phyloP scores from a whole-genome alignment of 1,140 invertebrate species.

The Heliconius congener region DNA sequence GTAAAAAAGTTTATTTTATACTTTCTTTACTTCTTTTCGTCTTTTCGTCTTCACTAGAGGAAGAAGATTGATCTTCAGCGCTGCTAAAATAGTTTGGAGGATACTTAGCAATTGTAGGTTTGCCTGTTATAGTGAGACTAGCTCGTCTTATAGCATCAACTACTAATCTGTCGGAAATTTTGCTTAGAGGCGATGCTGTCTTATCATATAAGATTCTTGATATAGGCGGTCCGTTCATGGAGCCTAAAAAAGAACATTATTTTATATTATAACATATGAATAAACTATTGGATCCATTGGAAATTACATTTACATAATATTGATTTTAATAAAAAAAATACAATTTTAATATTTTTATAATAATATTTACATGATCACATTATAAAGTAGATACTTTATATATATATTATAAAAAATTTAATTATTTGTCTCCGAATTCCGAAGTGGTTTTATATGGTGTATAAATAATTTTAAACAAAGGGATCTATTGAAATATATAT shows the following conservation, averaged over 20 bases:
- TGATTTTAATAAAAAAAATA: too few relatives aligned
- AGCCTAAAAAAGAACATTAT: constrained; percentile 52
- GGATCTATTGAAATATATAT: not conserved
- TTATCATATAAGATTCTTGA: constrained; percentile 41
- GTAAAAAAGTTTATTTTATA: not conserved
- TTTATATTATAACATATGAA: not conserved
- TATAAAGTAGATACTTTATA: too few relatives aligned
- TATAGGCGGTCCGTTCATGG: constrained; percentile 46
- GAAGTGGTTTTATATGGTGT: not conserved
- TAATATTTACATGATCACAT: not conserved
- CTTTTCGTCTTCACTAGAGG: constrained; percentile 66
- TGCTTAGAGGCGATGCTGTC: constrained; percentile 48
- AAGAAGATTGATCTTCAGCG: constrained; percentile 57
- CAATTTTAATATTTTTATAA: not conserved
- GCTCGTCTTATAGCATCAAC: constrained; percentile 68
- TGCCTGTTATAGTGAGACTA: constrained; percentile 62
- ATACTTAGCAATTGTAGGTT: constrained; percentile 65
- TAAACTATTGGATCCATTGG: not conserved
- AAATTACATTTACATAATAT: not conserved
- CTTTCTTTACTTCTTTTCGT: constrained; percentile 31
- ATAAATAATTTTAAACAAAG: not conserved
- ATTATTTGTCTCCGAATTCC: too few relatives aligned
- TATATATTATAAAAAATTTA: too few relatives aligned
- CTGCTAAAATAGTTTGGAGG: constrained; percentile 66
- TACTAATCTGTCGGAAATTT: constrained; percentile 62